Percentiles rank a stretch among this genome's conserved stretches.
Conservation (phyloP, 2,888 invertebrate genomes). For the Blastobasis adustella region DNA sequence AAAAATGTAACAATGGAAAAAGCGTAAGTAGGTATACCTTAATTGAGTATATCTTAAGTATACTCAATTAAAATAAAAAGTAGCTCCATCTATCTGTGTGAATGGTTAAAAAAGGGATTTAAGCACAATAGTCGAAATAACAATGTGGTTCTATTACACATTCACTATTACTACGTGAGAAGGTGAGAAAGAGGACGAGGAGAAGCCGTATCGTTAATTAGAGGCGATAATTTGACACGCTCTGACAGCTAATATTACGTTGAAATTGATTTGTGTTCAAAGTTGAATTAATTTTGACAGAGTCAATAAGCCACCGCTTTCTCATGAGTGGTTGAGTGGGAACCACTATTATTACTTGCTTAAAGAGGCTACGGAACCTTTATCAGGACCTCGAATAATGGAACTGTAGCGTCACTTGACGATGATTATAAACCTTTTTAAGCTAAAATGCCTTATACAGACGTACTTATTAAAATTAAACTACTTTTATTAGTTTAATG, state of each 20-base stretch:
- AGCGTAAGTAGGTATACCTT: no score
- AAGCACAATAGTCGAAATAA: slow-evolving; percentile 24
- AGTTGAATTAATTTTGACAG: slow-evolving; percentile 71
- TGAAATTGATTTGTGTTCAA: slow-evolving; percentile 73
- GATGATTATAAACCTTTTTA: no score
- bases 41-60: no score
- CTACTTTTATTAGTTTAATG: no score
- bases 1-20: no score
- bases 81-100: no score
- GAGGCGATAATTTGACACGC: slow-evolving; percentile 63
- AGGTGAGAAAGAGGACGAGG: slow-evolving; percentile 48
- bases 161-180: slow-evolving; percentile 22
- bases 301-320: slow-evolving; percentile 69
- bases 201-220: slow-evolving; percentile 52
- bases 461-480: no score
- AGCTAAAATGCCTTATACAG: no score
- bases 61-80: no score
- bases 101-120: neutral
- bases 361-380: no score
- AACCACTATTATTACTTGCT: no score
- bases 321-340: slow-evolving; percentile 19
- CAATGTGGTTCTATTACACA: slow-evolving; percentile 24
- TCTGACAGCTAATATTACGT: slow-evolving; percentile 67
- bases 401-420: slow-evolving; percentile 4
- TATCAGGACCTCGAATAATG: neutral